Evolutionary conservation across 2,888 invertebrate species (phyloP).

Genomic region (Drosophila neotestacea): DNA sequence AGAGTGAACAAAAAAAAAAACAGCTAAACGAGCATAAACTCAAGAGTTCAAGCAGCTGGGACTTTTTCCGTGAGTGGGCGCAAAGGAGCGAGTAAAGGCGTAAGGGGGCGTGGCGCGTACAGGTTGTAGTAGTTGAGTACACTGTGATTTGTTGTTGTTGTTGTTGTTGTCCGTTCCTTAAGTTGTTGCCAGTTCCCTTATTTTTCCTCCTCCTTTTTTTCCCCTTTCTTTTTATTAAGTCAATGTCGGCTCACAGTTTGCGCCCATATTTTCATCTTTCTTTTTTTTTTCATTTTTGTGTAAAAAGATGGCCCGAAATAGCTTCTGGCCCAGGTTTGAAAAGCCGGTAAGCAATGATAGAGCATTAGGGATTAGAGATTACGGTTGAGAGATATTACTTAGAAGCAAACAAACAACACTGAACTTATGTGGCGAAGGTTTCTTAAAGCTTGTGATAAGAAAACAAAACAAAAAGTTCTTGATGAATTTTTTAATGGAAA

Average conservation of each 20-base stretch:
- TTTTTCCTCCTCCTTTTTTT: conserved; percentile 3
- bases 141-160: conserved; percentile 47
- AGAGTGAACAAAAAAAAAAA: conserved; percentile 6
- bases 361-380: conserved; percentile 32
- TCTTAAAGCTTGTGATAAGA: background rate
- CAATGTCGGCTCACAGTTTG: conserved; percentile 28
- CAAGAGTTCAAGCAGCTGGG: conserved; percentile 47
- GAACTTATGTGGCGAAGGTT: background rate
- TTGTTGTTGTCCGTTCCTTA: conserved; percentile 7
- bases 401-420: conserved; percentile 1
- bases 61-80: background rate
- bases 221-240: conserved; percentile 39
- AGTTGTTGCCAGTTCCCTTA: conserved; percentile 16
- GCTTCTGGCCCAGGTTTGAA: conserved; percentile 17
- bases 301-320: conserved; percentile 14
- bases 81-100: background rate
- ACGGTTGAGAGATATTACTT: conserved; percentile 13
- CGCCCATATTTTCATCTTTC: background rate
- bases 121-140: conserved; percentile 44
- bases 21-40: conserved; percentile 58
- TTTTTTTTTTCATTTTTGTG: background rate
- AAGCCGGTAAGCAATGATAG: conserved; percentile 19
- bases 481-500: background rate
- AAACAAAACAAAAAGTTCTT: background rate
- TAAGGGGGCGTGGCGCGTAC: conserved; percentile 6